Conservation (phyloP, 2,797 vertebrate species). For the Spinibarbus caldwelli region DNA sequence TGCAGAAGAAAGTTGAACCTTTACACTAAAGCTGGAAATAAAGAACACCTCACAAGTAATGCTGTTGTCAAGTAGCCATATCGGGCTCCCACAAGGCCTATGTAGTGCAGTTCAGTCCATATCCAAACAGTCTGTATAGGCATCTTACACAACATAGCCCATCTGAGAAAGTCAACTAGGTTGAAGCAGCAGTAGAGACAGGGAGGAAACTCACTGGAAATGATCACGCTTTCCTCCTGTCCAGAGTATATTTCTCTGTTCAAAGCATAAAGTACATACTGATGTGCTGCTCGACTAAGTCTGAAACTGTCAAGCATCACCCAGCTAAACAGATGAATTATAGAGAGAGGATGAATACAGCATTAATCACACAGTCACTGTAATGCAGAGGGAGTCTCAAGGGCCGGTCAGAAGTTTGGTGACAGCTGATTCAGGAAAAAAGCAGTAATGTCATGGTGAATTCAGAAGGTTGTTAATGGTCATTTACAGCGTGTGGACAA, state of each 20-base stretch:
- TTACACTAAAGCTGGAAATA: neutral
- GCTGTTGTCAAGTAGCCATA: neutral
- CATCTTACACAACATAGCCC: slow-evolving; percentile 21
- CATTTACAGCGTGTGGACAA: neutral
- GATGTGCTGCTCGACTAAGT: neutral
- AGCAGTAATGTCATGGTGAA: neutral
- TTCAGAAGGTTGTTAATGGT: neutral
- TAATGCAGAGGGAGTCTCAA: neutral
- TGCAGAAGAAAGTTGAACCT: neutral
- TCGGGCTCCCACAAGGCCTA: neutral
- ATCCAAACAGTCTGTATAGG: slow-evolving; percentile 12
- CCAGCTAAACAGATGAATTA: slow-evolving; percentile 30
- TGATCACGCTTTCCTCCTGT: neutral
- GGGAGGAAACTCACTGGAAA: neutral
- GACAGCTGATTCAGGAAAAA: neutral
- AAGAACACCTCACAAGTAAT: neutral
- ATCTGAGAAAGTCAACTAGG: neutral
- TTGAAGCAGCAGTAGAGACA: slow-evolving; percentile 33
- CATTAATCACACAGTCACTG: neutral
- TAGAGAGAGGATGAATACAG: neutral
- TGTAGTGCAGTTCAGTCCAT: slow-evolving; percentile 5
- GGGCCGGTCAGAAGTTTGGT: neutral
- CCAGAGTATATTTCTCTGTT: neutral
- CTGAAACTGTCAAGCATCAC: slow-evolving; percentile 8
- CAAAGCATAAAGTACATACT: neutral